phyloP scores from a whole-genome alignment of 2,888 invertebrate genomes.

The Notodonta ziczac region DNA sequence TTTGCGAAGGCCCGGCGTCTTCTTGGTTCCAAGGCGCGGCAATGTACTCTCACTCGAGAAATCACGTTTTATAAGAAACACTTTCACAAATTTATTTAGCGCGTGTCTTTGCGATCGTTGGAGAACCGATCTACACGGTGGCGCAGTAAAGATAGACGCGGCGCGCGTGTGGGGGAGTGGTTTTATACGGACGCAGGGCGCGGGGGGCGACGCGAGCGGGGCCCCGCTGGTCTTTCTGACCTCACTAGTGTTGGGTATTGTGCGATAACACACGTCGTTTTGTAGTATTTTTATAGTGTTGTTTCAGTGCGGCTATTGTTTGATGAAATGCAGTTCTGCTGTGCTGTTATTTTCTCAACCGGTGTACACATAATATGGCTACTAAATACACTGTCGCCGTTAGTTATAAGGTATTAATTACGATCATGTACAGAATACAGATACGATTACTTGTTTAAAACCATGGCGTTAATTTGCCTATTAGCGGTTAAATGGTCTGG shows the following conservation, averaged over 20 bases:
- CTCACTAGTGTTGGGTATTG: slow-evolving; percentile 64
- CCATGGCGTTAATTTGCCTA: too few species aligned
- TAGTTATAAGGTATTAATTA: too few species aligned
- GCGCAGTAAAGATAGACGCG: slow-evolving; percentile 74
- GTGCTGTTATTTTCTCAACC: slow-evolving; percentile 4
- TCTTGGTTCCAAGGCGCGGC: slow-evolving; percentile 44
- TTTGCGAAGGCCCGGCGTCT: slow-evolving; percentile 45
- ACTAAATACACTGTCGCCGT: too few species aligned
- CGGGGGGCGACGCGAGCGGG: slow-evolving; percentile 37
- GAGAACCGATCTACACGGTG: slow-evolving; percentile 64
- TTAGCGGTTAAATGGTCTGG: too few species aligned
- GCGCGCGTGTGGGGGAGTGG: slow-evolving; percentile 70
- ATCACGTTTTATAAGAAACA: slow-evolving; percentile 71
- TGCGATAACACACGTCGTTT: slow-evolving; percentile 38
- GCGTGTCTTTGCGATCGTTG: slow-evolving; percentile 64
- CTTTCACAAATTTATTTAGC: slow-evolving; percentile 78
- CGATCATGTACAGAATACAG: too few species aligned
- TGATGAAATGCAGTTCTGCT: slow-evolving; percentile 10
- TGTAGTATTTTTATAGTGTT: slow-evolving; percentile 27
- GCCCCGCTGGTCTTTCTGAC: slow-evolving; percentile 57
- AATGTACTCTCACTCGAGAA: slow-evolving; percentile 77
- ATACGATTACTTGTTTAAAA: too few species aligned
- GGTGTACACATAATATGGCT: too few species aligned
- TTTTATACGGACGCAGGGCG: slow-evolving; percentile 63
- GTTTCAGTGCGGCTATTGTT: slow-evolving; percentile 26